These are phyloP conservation scores for Zoanthus sociatus DNA, from an alignment of 92 coral and sea anemone species.

Conservation along the genomic window DNA sequence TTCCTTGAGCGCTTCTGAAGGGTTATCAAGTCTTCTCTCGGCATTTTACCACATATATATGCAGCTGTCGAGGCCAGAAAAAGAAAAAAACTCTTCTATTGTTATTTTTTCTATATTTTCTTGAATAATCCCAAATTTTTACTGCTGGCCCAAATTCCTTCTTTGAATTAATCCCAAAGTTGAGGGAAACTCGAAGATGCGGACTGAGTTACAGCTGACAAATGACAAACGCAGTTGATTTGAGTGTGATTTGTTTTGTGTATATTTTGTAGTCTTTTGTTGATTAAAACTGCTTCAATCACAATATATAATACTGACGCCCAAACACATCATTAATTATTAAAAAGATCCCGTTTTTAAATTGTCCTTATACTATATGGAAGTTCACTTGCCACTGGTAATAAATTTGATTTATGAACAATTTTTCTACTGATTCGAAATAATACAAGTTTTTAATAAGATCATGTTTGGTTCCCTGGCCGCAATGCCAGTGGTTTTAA, in stretches of 20 bases:
- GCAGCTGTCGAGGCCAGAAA: not conserved
- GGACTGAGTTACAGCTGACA: not conserved
- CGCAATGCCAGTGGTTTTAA: not conserved
- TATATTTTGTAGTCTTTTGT: conserved; percentile 1
- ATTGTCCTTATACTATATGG: not conserved
- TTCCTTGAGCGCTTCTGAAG: not conserved
- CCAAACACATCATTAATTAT: conserved; percentile 30
- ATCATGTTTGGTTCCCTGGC: not conserved
- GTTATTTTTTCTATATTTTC: not conserved
- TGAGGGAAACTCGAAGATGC: not conserved
- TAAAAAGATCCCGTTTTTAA: not conserved
- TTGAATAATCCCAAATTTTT: not conserved
- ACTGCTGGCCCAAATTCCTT: not conserved
- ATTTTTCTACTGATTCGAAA: not conserved
- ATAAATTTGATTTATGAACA: not conserved
- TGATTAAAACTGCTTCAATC: conserved; percentile 25
- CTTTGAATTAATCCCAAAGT: not conserved
- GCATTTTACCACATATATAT: not conserved
- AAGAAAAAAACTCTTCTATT: not conserved
- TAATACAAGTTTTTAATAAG: not conserved
- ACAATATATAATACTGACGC: conserved; percentile 27
- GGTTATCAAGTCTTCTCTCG: not conserved
- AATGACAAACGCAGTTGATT: not conserved
- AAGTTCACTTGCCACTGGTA: not conserved
- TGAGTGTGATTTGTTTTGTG: not conserved